These are phyloP conservation scores for Rhineura floridana DNA, from an alignment of 2,113 vertebrate species.

Conservation along the genomic window DNA sequence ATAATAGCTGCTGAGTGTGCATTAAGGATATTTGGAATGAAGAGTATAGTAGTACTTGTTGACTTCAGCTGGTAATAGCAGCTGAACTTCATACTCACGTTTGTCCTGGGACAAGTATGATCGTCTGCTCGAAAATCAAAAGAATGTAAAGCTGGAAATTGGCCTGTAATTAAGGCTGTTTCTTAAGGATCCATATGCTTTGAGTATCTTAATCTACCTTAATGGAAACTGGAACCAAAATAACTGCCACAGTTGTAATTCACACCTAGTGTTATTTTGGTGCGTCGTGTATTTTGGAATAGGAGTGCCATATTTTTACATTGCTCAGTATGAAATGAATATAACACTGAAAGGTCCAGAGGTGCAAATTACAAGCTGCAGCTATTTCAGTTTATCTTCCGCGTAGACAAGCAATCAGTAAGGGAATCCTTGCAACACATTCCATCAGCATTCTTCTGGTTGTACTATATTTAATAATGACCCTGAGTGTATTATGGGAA, in stretches of 20 bases:
- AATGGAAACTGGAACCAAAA: constrained; percentile 15
- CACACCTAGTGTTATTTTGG: constrained; percentile 29
- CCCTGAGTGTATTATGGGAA: not conserved
- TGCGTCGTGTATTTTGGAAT: constrained; percentile 8
- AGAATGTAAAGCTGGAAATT: not conserved
- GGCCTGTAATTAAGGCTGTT: not conserved
- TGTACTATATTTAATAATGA: constrained; percentile 27
- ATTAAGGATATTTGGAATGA: not conserved
- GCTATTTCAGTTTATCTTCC: constrained; percentile 20
- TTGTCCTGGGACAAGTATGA: not conserved
- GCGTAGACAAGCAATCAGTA: constrained; percentile 17
- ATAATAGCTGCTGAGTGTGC: not conserved
- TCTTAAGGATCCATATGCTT: not conserved
- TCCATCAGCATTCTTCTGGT: constrained; percentile 13
- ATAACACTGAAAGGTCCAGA: constrained; percentile 16
- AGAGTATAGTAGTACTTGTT: not conserved
- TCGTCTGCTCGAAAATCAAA: not conserved
- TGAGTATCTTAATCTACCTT: constrained; percentile 13
- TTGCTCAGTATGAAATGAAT: constrained; percentile 15
- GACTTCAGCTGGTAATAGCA: not conserved
- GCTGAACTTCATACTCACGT: not conserved
- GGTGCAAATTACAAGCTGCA: constrained; percentile 1
- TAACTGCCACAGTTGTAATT: constrained; percentile 3
- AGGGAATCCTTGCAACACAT: constrained; percentile 10
- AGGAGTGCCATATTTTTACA: not conserved